phyloP scores from a whole-genome alignment of 2,797 vertebrate genomes.

The Phoeniculus purpureus region DNA sequence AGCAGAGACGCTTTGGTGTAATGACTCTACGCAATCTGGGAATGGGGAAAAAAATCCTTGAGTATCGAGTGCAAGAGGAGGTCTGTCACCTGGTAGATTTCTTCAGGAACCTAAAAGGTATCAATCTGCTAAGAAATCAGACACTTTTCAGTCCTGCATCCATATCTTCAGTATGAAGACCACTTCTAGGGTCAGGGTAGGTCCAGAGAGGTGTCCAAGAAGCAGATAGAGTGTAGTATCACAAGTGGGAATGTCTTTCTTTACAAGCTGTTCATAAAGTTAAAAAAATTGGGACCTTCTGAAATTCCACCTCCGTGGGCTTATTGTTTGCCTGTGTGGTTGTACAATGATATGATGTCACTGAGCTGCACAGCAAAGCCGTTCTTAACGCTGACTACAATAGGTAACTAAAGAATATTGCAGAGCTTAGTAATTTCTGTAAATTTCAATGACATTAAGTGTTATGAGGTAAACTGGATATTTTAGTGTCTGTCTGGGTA shows the following conservation, averaged over 20 bases:
- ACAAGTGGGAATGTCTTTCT: background rate
- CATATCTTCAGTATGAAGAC: background rate
- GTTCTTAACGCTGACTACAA: background rate
- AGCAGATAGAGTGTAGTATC: background rate
- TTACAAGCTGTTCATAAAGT: background rate
- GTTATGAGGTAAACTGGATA: background rate
- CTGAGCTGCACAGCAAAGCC: background rate
- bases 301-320: background rate
- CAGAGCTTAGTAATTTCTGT: background rate
- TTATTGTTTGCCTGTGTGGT: background rate
- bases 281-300: background rate
- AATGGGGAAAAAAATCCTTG: conserved; percentile 70
- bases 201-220: background rate
- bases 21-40: conserved; percentile 64
- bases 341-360: background rate
- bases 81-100: conserved; percentile 56
- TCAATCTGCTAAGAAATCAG: background rate
- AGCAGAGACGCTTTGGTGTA: conserved; percentile 64
- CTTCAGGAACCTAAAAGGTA: conserved; percentile 61
- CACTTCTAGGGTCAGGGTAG: background rate
- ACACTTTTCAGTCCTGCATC: background rate
- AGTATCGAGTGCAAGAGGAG: conserved; percentile 69
- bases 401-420: background rate
- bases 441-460: background rate
- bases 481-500: background rate